Conservation (phyloP, 2,797 vertebrate species). For the Pelodytes ibericus region DNA sequence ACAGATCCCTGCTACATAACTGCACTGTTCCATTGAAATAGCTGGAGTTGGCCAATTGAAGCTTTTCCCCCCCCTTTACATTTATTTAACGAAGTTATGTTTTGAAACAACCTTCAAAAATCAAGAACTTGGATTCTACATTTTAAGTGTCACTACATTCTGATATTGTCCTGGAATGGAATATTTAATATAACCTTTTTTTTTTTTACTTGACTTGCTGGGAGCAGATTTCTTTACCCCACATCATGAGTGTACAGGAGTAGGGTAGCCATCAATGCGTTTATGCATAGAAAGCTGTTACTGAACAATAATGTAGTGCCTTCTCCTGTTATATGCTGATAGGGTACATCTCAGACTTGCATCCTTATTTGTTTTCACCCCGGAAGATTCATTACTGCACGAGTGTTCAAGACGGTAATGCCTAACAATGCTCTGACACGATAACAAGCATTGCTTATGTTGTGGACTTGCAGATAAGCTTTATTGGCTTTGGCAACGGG, state of each 20-base stretch:
- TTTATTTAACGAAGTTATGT: conserved; percentile 64
- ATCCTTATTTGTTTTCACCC: background rate
- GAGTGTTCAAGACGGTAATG: background rate
- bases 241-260: conserved; percentile 3
- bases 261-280: background rate
- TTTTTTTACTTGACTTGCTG: background rate
- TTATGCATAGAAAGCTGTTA: background rate
- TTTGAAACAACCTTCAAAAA: conserved; percentile 71
- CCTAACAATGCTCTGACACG: background rate
- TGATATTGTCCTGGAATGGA: conserved; percentile 64
- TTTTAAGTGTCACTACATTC: conserved; percentile 72
- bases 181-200: conserved; percentile 27
- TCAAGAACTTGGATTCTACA: conserved; percentile 58
- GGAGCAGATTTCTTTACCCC: background rate
- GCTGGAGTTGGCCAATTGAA: conserved; percentile 26
- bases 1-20: conserved; percentile 94
- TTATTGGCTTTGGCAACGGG: background rate
- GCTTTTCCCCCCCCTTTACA: conserved; percentile 33
- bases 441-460: background rate
- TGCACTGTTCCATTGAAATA: conserved; percentile 43
- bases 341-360: background rate
- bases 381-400: background rate
- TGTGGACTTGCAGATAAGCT: background rate
- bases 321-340: background rate
- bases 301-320: background rate